phyloP scores from a whole-genome alignment of 1,140 invertebrate species.

The Odontomachus brunneus region DNA sequence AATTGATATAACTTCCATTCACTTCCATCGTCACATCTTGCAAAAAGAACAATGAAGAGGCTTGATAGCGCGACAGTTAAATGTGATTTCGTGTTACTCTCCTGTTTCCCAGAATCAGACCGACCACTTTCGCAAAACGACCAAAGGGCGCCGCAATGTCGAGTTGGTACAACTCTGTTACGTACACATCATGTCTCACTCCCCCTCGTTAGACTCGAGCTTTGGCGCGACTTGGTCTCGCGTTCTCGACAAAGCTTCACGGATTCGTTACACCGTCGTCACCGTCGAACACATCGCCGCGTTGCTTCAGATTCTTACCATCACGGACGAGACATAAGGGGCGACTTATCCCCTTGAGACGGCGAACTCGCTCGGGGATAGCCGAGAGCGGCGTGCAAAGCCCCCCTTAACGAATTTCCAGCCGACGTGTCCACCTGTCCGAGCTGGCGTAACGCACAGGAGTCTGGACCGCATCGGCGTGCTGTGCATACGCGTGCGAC shows the following conservation, averaged over 20 bases:
- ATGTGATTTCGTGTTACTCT: no score
- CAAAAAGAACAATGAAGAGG: no score
- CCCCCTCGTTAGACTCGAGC: no score
- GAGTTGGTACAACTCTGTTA: no score
- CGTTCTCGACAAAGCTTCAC: not conserved
- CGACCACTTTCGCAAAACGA: no score
- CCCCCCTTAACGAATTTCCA: constrained; percentile 42
- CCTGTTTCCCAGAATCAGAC: no score
- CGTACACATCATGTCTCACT: no score
- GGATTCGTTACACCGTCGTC: constrained; percentile 9
- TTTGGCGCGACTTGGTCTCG: no score
- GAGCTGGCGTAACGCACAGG: constrained; percentile 17
- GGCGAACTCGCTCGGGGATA: constrained; percentile 13
- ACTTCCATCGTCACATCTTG: no score
- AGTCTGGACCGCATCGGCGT: constrained; percentile 23
- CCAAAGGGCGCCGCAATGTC: no score
- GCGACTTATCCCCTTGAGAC: not conserved
- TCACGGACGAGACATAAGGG: not conserved
- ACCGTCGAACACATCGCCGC: not conserved
- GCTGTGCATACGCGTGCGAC: not conserved
- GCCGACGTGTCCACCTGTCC: constrained; percentile 27
- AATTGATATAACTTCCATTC: no score
- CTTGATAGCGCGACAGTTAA: no score
- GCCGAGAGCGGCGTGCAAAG: constrained; percentile 14
- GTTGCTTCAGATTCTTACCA: not conserved